phyloP scores from a whole-genome alignment of 2,888 invertebrate genomes.

The Melolontha melolontha region DNA sequence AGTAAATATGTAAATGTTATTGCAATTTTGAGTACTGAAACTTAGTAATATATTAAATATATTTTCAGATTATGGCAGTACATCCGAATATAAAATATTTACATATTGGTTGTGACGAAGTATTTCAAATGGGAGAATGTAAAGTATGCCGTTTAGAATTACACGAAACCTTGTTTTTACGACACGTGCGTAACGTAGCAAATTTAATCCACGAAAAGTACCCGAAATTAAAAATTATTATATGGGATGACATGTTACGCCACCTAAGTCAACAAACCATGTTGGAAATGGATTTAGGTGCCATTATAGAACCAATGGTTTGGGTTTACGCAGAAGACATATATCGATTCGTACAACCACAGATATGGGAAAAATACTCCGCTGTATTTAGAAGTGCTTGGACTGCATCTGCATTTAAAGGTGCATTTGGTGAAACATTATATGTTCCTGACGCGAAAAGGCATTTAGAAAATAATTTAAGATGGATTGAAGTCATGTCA shows the following conservation, averaged over 20 bases:
- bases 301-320: constrained; percentile 81
- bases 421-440: constrained; percentile 79
- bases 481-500: constrained; percentile 77
- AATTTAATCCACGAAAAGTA: constrained; percentile 71
- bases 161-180: constrained; percentile 72
- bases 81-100: constrained; percentile 66
- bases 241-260: constrained; percentile 87
- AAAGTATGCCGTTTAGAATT: constrained; percentile 69
- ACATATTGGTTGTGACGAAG: constrained; percentile 83
- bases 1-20: too few relatives aligned
- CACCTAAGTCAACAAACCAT: constrained; percentile 72
- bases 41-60: constrained; percentile 10
- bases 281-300: constrained; percentile 73
- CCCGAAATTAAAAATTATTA: constrained; percentile 72
- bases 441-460: constrained; percentile 75
- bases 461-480: constrained; percentile 78
- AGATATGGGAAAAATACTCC: constrained; percentile 76
- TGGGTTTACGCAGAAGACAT: constrained; percentile 84
- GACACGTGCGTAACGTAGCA: constrained; percentile 73
- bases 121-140: constrained; percentile 78
- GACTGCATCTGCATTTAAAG: constrained; percentile 82
- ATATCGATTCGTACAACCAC: constrained; percentile 67
- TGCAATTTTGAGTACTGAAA: background rate
- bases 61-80: constrained; percentile 58
- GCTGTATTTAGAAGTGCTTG: constrained; percentile 77